Evolutionary conservation across 2,797 vertebrate genomes (phyloP), one percentile per base, ranked within the genome.

Genomic region (Liasis olivaceus): DNA sequence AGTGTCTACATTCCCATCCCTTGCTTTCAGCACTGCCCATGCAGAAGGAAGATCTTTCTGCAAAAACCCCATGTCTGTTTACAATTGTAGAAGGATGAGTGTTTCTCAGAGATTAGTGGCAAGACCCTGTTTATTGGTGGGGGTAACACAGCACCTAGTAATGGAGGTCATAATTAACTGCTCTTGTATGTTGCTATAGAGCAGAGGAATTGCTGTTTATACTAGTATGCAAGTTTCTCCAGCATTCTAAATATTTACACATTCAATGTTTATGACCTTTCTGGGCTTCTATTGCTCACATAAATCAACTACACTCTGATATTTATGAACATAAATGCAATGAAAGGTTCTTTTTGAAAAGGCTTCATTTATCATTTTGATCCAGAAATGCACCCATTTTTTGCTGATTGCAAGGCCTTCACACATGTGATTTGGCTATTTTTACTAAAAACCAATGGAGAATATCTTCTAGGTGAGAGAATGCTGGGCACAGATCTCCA

Each of bases 211-310:
- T 87, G 1, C 4, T 96, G 95, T 96, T 97, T 96, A 92, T 81
- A 11, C 91, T 85, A 90, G 88, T 85, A 94, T 91, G 88, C 13
- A 93, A 93, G 85, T 63, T 94, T 94, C 88, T 6, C 84, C 91
- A 31, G 66, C 90, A 95, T 89, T 89, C 87, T 95, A 96, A 97
- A 96, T 96, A 96, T 97, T 97, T 97, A 97, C 85, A 63, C 7
- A 85, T 85, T 85, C 66, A 28, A 13, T 88, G 93, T 94, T 96
- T 92, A 92, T 84, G 64, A 64, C 69, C 96, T 96, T 90, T 96
- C 93, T 96, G 96, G 95, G 96, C 96, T 95, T 97, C 92, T 89
- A 63, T 58, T 17, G 42, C 58, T 90, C 85, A 88, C 89, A 88
- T 93, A 90, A 88, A 84, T 81, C 62, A 81, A 84, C 7, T 4